These are phyloP conservation scores for Acanthisitta chloris DNA, from an alignment of 2,113 vertebrate genomes.

Conservation along the genomic window DNA sequence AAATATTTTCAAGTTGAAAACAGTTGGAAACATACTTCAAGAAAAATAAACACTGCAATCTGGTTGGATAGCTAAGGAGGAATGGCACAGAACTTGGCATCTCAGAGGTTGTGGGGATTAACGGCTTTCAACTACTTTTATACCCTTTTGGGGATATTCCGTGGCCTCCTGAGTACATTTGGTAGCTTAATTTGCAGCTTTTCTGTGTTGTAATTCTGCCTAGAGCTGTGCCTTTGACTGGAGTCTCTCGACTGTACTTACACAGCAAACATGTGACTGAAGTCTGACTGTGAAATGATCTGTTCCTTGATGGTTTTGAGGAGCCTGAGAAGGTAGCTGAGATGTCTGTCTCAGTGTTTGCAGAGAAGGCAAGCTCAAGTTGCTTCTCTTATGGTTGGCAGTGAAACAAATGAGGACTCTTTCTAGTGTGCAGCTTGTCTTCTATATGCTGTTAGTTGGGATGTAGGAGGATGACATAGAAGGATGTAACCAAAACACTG, in stretches of 20 bases:
- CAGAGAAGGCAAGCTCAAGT: neutral
- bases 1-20: slow-evolving; percentile 55
- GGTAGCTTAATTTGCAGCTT: neutral
- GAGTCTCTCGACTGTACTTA: neutral
- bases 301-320: neutral
- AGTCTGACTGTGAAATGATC: neutral
- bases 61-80: slow-evolving; percentile 6
- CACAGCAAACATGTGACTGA: neutral
- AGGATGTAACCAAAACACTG: neutral
- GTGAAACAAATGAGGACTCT: neutral
- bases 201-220: neutral
- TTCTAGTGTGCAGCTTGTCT: neutral
- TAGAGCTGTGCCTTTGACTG: neutral
- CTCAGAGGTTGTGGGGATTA: neutral
- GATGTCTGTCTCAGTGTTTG: neutral
- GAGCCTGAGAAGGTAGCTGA: neutral
- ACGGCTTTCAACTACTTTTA: neutral
- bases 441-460: rapidly evolving
- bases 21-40: slow-evolving; percentile 42
- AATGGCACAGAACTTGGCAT: neutral
- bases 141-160: neutral
- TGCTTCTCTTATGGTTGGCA: rapidly evolving
- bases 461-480: neutral
- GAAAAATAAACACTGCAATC: slow-evolving; percentile 51
- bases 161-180: neutral